Percentiles rank a stretch among this genome's conserved stretches.
Conservation (phyloP, 37 sponge, comb jelly and placozoan species). For the Spongilla lacustris region DNA sequence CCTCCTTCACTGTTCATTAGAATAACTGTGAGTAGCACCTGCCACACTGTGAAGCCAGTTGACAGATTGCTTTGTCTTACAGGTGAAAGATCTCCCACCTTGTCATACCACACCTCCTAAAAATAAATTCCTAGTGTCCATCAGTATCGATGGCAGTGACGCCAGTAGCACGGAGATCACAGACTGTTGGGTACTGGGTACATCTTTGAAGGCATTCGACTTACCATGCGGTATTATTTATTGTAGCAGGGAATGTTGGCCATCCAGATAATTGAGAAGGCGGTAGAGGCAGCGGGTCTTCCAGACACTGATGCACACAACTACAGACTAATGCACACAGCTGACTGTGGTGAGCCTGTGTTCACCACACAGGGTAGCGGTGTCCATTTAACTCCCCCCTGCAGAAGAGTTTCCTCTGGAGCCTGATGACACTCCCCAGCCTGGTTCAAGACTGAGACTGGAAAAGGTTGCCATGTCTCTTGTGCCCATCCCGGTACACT, state of each 20-base stretch:
- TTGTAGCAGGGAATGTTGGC: conserved; percentile 5
- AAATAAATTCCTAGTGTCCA: background rate
- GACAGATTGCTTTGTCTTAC: background rate
- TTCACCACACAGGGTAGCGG: background rate
- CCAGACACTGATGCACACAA: background rate
- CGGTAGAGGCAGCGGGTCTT: conserved; percentile 3
- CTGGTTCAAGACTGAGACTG: background rate
- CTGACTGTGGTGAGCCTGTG: background rate
- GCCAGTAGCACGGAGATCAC: background rate
- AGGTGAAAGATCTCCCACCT: background rate
- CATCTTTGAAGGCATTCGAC: background rate
- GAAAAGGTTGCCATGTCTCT: background rate
- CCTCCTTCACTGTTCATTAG: conserved; percentile 39
- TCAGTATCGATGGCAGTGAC: background rate
- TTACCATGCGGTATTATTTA: background rate
- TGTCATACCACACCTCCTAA: background rate
- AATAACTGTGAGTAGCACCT: background rate
- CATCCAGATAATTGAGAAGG: background rate
- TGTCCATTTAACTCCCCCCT: background rate
- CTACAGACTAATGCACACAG: conserved; percentile 3
- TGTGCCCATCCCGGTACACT: conserved; percentile 19
- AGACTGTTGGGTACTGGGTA: background rate
- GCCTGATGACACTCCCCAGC: background rate
- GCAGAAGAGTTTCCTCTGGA: conserved; percentile 2
- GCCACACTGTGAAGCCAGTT: too few relatives aligned